A percentile compares a stretch with the other conserved stretches of the same genome.
Conservation (phyloP, 2,888 invertebrate species). For the Drosophila austrosaltans region DNA sequence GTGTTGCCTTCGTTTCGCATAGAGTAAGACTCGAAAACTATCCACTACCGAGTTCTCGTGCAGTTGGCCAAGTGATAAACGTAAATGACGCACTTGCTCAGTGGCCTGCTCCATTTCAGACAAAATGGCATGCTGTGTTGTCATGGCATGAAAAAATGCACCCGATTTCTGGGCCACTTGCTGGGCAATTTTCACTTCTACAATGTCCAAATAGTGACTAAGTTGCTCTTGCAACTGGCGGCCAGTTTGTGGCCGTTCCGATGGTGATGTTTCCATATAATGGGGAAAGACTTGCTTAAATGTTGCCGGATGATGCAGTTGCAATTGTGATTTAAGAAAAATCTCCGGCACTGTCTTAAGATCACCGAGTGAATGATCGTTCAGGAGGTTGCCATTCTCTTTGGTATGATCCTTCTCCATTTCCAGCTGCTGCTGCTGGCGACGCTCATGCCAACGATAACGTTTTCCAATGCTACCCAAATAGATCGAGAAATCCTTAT, state of each 20-base stretch:
- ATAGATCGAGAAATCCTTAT: slow-evolving; percentile 94
- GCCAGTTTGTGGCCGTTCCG: slow-evolving; percentile 84
- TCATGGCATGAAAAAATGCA: slow-evolving; percentile 99
- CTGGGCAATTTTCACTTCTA: slow-evolving; percentile 86
- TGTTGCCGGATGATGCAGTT: slow-evolving; percentile 90
- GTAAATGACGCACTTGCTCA: slow-evolving; percentile 89
- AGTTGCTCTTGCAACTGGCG: slow-evolving; percentile 93
- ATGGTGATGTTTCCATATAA: slow-evolving; percentile 82
- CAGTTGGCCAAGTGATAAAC: slow-evolving; percentile 90
- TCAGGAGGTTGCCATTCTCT: slow-evolving; percentile 1
- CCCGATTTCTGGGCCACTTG: slow-evolving; percentile 93
- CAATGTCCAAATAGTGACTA: slow-evolving; percentile 96
- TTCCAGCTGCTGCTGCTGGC: slow-evolving; percentile 87
- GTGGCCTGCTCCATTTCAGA: slow-evolving; percentile 95
- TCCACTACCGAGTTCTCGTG: slow-evolving; percentile 91
- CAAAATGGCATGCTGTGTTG: slow-evolving; percentile 98
- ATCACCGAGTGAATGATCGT: slow-evolving; percentile 61
- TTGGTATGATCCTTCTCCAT: slow-evolving; percentile 54
- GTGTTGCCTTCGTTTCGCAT: slow-evolving; percentile 88
- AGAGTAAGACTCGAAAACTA: slow-evolving; percentile 90
- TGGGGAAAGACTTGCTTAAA: slow-evolving; percentile 94
- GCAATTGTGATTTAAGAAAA: slow-evolving; percentile 91
- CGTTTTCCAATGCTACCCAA: slow-evolving; percentile 90
- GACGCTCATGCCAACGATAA: slow-evolving; percentile 86
- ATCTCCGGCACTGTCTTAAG: slow-evolving; percentile 91